These are phyloP conservation scores for Pseudoips prasinana DNA, from an alignment of 2,888 invertebrate genomes.

Conservation along the genomic window DNA sequence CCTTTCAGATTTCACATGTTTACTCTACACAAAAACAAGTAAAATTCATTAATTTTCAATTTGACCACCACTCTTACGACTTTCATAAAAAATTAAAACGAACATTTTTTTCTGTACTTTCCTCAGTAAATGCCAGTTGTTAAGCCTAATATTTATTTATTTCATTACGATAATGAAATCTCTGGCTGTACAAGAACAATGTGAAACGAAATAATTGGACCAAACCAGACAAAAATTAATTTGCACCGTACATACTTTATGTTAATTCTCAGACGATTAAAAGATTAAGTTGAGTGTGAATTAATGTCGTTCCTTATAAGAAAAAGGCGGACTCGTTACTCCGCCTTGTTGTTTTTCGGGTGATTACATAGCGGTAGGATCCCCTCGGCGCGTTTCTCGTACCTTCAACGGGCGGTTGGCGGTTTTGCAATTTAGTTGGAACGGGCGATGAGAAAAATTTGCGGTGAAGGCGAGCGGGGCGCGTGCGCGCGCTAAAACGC, in stretches of 20 bases:
- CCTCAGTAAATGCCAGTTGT: not conserved
- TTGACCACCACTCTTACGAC: not conserved
- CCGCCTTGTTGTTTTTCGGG: constrained; percentile 61
- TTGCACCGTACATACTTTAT: constrained; percentile 41
- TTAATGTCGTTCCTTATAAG: constrained; percentile 45
- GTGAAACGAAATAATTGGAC: constrained; percentile 36
- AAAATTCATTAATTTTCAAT: too few species aligned
- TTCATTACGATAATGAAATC: constrained; percentile 1
- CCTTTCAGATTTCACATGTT: too few species aligned
- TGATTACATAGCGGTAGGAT: constrained; percentile 65
- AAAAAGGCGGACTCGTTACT: constrained; percentile 60
- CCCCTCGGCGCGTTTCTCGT: constrained; percentile 57
- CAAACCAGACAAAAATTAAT: constrained; percentile 36
- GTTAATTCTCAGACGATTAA: constrained; percentile 58
- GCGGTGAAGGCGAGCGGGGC: constrained; percentile 42
- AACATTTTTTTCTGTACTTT: too few species aligned
- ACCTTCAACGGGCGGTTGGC: constrained; percentile 58
- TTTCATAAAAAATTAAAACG: not conserved
- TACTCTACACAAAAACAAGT: too few species aligned
- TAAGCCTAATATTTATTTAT: not conserved
- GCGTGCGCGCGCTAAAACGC: constrained; percentile 49
- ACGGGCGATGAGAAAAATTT: constrained; percentile 72
- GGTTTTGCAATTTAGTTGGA: constrained; percentile 75
- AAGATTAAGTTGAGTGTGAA: constrained; percentile 60
- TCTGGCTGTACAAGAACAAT: constrained; percentile 31